These are phyloP conservation scores for Psilanteris sp. DNA, from an alignment of 1,140 invertebrate species.

Conservation along the genomic window DNA sequence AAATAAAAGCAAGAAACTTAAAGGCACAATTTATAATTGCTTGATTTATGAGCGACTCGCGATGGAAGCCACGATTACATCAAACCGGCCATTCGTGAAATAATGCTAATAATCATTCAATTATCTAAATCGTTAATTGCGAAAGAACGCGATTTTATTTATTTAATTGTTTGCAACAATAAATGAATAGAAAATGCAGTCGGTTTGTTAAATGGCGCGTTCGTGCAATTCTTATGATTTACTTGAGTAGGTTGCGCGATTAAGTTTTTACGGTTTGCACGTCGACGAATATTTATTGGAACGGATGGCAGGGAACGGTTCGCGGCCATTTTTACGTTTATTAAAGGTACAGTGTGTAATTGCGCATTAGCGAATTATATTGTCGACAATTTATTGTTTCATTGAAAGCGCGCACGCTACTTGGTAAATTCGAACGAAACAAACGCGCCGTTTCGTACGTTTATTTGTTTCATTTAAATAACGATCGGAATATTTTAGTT, in stretches of 20 bases:
- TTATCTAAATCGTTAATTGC: slow-evolving; percentile 21
- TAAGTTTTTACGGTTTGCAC: slow-evolving; percentile 11
- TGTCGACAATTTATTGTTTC: slow-evolving; percentile 22
- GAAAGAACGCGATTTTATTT: slow-evolving; percentile 15
- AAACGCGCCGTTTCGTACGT: not conserved
- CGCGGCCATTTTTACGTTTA: slow-evolving; percentile 1
- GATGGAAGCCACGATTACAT: not conserved
- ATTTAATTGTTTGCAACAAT: slow-evolving; percentile 14
- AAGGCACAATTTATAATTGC: slow-evolving; percentile 13
- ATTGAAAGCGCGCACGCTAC: slow-evolving; percentile 14
- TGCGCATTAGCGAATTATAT: slow-evolving; percentile 30
- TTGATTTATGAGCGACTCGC: slow-evolving; percentile 4
- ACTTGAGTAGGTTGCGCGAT: slow-evolving; percentile 22
- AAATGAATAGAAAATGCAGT: slow-evolving; percentile 4
- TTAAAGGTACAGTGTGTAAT: slow-evolving; percentile 19
- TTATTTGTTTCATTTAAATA: slow-evolving; percentile 9
- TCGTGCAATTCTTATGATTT: slow-evolving; percentile 23
- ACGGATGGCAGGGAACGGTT: slow-evolving; percentile 10
- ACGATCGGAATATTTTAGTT: not conserved
- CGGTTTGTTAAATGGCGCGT: slow-evolving; percentile 7
- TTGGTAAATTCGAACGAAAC: slow-evolving; percentile 11
- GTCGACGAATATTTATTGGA: slow-evolving; percentile 10
- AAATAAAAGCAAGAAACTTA: not conserved
- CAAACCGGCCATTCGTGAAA: slow-evolving; percentile 1
- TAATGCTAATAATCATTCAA: slow-evolving; percentile 27